Percentiles rank a stretch among this genome's conserved stretches.
Evolutionary conservation across 2,888 invertebrate species (phyloP).

Genomic region (Acrobasis repandana): DNA sequence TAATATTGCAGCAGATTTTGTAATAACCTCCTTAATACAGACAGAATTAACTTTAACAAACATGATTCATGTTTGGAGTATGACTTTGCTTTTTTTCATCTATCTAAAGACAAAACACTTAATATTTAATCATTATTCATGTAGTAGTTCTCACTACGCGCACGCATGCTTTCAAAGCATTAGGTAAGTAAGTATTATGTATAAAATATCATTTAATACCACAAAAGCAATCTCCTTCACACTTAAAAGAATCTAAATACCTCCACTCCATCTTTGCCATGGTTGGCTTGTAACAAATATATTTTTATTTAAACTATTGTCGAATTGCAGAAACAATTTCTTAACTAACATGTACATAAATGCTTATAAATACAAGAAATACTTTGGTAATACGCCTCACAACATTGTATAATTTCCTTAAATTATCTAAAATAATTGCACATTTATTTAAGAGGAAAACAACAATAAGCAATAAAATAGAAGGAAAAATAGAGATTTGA

Average conservation of each 20-base stretch:
- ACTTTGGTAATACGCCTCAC: constrained; percentile 41
- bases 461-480: constrained; percentile 25
- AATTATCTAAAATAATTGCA: constrained; percentile 40
- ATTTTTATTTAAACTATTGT: constrained; percentile 52
- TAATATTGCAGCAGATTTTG: background rate
- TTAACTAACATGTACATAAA: constrained; percentile 35
- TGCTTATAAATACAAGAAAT: constrained; percentile 38
- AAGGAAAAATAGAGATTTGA: constrained; percentile 5
- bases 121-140: constrained; percentile 27
- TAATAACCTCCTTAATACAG: background rate
- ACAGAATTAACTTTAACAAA: constrained; percentile 3
- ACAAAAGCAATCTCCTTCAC: constrained; percentile 33
- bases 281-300: constrained; percentile 33
- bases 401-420: constrained; percentile 44
- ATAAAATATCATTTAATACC: constrained; percentile 41
- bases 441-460: constrained; percentile 36
- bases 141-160: constrained; percentile 36
- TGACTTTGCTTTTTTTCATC: constrained; percentile 25
- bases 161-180: constrained; percentile 40
- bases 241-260: constrained; percentile 35
- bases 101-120: constrained; percentile 43
- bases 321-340: constrained; percentile 46
- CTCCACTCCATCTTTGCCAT: constrained; percentile 37
- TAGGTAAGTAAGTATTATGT: constrained; percentile 33
- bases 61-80: background rate